These are phyloP conservation scores for Lordiphosa fenestrarum DNA, from an alignment of 2,888 invertebrate species.

Conservation along the genomic window DNA sequence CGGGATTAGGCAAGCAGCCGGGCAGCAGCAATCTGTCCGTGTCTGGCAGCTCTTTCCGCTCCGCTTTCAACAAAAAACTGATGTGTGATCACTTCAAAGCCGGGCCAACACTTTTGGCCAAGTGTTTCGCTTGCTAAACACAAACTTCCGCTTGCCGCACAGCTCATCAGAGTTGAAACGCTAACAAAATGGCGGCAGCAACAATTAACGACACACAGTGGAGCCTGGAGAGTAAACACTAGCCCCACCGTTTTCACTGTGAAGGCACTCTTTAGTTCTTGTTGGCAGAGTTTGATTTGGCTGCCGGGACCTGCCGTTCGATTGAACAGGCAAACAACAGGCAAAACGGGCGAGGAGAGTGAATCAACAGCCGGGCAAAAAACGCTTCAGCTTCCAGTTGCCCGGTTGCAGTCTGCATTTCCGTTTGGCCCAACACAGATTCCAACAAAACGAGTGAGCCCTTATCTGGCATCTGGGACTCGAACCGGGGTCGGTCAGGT, in stretches of 20 bases:
- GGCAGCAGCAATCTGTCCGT: too few species aligned
- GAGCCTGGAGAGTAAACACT: background rate
- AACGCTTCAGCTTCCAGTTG: constrained; percentile 10
- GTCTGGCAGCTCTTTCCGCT: constrained; percentile 5
- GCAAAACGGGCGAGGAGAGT: constrained; percentile 23
- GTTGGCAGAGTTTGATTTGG: constrained; percentile 21
- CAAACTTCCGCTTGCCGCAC: too few species aligned
- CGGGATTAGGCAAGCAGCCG: constrained; percentile 26
- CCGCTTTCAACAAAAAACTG: too few species aligned
- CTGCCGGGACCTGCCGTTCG: constrained; percentile 16
- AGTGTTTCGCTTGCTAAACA: too few species aligned
- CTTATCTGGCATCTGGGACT: constrained; percentile 44
- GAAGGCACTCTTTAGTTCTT: background rate
- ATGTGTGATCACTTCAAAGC: too few species aligned
- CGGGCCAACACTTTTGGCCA: too few species aligned
- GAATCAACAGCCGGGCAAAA: constrained; percentile 27
- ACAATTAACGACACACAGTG: constrained; percentile 5
- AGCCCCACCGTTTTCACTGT: constrained; percentile 11
- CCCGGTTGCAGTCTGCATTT: constrained; percentile 38
- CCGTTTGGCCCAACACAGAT: constrained; percentile 35
- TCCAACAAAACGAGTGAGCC: constrained; percentile 3
- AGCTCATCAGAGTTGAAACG: too few species aligned
- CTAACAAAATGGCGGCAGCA: constrained; percentile 1
- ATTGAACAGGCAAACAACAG: constrained; percentile 19
- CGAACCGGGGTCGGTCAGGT: constrained; percentile 1